Percentiles rank a stretch among this genome's conserved stretches.
These are phyloP conservation scores for Oreotragus oreotragus DNA, from an alignment of 2,113 vertebrate species.

Conservation along the genomic window DNA sequence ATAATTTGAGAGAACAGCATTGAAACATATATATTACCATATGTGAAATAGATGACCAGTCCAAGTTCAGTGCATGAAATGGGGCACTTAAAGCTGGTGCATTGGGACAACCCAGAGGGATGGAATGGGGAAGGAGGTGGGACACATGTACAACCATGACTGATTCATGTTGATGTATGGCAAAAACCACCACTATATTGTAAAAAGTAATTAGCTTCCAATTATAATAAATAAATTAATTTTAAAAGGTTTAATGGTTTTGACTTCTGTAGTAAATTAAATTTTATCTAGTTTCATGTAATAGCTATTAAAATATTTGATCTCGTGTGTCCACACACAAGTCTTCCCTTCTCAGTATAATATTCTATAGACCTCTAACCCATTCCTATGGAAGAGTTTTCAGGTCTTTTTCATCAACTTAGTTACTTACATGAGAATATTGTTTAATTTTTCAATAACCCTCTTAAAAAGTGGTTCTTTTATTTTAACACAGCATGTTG, in stretches of 20 bases:
- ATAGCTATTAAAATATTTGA: not conserved
- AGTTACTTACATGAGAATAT: not conserved
- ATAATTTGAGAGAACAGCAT: not conserved
- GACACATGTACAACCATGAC: not conserved
- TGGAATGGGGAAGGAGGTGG: not conserved
- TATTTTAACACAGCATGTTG: not conserved
- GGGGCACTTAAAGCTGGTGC: not conserved
- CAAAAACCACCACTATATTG: not conserved
- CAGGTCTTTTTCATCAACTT: not conserved
- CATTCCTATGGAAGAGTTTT: not conserved
- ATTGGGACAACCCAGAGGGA: not conserved
- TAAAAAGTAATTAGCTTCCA: not conserved
- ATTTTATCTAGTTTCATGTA: not conserved
- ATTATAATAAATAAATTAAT: not conserved
- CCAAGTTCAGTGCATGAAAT: not conserved
- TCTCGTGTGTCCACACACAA: not conserved
- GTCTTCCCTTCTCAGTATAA: not conserved
- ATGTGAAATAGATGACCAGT: not conserved
- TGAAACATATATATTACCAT: not conserved
- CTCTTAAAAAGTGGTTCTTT: not conserved
- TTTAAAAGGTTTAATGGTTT: not conserved
- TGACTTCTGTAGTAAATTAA: not conserved
- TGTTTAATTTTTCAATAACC: not conserved
- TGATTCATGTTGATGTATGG: not conserved
- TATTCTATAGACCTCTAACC: not conserved